Base-by-base conservation (phyloP, 1,140 invertebrate species). In the Cydia pomonella region DNA sequence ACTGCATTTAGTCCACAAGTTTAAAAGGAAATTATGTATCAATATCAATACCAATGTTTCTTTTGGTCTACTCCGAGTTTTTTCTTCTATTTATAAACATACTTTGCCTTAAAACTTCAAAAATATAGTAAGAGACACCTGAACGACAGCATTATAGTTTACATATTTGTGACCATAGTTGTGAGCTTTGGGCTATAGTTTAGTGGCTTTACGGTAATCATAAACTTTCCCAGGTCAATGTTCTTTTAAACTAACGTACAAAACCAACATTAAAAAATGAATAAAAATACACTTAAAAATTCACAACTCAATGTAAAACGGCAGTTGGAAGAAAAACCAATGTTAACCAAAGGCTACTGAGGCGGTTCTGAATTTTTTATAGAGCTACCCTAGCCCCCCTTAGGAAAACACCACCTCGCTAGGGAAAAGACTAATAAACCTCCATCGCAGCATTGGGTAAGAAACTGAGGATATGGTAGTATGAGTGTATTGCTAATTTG, bases 361-460 rank as follows among this genome's bases (percentile, higher is more conserved):
- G 78, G 82, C 80, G 71, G 69, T 77, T 76, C 82, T 91, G 87
- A 90, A 91, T 91, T 90, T 91, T 91, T 91, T 91, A 91, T 91
- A 76, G 79, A 73, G 62, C 77, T 75, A 80, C 82, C 76, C 75
- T 50, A 59, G 53, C 73, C 76, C 87, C 87, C 88, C 84, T 85
- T 87, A 83, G 85, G 86, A 91, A 88, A 90, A 91, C 84, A 90
- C 84, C 84, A 80, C 80, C 80, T 77, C 81, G 81, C 82, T 81
- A n/a, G 83, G 82, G 82, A 80, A 80, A 80, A 79, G 82, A 85
- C 87, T 89, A 87, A 91, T 91, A 88, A 87, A 87, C 82, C 86
- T 81, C 80, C 77, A 80, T 77, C 74, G 66, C 77, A 64, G 59
- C 62, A 44, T 41, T 47, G 77, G 73, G 64, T 44, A 16, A 53